phyloP scores from a whole-genome alignment of 2,888 invertebrate species.

The Dysmachus trigonus region DNA sequence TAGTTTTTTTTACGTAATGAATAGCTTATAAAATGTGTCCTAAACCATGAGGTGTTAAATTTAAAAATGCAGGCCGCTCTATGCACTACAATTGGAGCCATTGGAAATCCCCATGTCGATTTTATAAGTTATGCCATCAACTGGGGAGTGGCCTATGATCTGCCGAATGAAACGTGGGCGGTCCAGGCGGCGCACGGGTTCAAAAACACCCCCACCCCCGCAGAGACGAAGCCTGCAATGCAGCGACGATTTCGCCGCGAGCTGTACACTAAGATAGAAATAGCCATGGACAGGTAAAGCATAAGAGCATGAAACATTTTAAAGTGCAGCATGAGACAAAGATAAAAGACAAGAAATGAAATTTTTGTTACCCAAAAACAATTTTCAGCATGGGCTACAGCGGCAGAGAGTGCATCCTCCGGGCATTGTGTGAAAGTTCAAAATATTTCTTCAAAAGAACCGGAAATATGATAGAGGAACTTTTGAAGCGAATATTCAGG shows the following conservation, averaged over 20 bases:
- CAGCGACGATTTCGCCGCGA: slow-evolving; percentile 62
- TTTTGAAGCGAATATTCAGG: slow-evolving; percentile 76
- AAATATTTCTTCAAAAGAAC: slow-evolving; percentile 70
- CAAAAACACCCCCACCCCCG: slow-evolving; percentile 42
- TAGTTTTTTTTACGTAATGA: slow-evolving; percentile 56
- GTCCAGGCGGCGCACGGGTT: slow-evolving; percentile 62
- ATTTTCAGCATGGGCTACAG: slow-evolving; percentile 78
- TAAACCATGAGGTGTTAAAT: neutral
- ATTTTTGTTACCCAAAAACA: neutral
- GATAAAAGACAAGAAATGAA: neutral
- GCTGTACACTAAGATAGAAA: slow-evolving; percentile 74
- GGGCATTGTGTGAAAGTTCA: slow-evolving; percentile 78
- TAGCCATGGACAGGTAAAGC: slow-evolving; percentile 73
- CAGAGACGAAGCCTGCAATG: slow-evolving; percentile 61
- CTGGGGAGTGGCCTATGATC: slow-evolving; percentile 75
- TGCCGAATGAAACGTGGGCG: slow-evolving; percentile 69
- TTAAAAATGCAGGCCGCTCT: slow-evolving; percentile 64
- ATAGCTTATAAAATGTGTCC: neutral
- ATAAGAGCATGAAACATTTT: neutral
- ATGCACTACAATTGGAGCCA: slow-evolving; percentile 70
- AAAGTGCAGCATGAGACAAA: neutral
- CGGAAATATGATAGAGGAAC: slow-evolving; percentile 74
- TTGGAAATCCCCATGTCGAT: slow-evolving; percentile 69
- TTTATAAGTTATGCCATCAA: slow-evolving; percentile 73
- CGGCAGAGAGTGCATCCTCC: slow-evolving; percentile 75